These are phyloP conservation scores for Lethenteron camtschaticum DNA, from an alignment of 2,113 vertebrate genomes.

Conservation along the genomic window DNA sequence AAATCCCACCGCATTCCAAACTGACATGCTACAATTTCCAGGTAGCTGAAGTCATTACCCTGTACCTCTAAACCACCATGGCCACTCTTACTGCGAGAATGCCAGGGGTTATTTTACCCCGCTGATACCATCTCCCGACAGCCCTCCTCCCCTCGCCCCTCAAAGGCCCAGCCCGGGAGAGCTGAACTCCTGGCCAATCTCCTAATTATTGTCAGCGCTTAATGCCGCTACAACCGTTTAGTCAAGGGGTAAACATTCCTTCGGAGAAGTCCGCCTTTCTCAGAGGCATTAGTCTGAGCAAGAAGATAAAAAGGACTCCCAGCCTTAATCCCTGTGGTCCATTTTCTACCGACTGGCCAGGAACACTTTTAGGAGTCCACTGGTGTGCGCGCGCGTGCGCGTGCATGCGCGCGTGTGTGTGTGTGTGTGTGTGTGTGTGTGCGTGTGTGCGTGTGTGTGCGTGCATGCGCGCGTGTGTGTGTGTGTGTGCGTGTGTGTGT, in stretches of 20 bases:
- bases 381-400: neutral
- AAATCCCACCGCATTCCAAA: neutral
- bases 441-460: too few species aligned
- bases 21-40: conserved; percentile 6
- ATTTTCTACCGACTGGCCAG: conserved; percentile 2
- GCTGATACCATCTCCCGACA: neutral
- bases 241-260: neutral
- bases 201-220: conserved; percentile 5
- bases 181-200: conserved; percentile 3
- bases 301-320: neutral
- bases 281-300: neutral
- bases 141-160: neutral
- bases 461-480: too few species aligned
- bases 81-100: conserved; percentile 4
- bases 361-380: neutral
- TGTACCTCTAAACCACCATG: conserved; percentile 3
- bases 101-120: conserved; percentile 1
- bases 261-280: neutral
- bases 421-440: too few species aligned
- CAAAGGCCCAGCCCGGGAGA: too few species aligned
- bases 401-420: too few species aligned
- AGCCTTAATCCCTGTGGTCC: neutral
- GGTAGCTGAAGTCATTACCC: conserved; percentile 6
- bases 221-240: too few species aligned
- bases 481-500: too few species aligned